Percentiles rank a stretch among this genome's conserved stretches.
Conservation (phyloP, 2,113 vertebrate species). For the Machaerirhynchus nigripectus region DNA sequence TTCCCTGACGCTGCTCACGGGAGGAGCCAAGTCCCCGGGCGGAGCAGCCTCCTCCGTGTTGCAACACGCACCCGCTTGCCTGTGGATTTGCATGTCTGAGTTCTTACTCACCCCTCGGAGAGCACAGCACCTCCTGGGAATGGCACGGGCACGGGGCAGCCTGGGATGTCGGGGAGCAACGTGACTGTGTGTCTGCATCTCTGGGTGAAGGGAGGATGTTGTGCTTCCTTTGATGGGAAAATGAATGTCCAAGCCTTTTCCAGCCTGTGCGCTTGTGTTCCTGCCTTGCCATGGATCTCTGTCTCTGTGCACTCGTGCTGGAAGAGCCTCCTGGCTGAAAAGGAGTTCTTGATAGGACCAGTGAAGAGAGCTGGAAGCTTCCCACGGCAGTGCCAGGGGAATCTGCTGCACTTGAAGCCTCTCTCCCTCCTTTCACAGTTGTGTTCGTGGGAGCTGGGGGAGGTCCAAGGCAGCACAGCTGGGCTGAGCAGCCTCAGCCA, state of each 20-base stretch:
- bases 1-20: not conserved
- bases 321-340: not conserved
- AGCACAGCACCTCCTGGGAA: not conserved
- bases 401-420: not conserved
- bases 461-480: not conserved
- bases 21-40: not conserved
- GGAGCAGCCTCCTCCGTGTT: not conserved
- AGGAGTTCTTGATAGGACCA: not conserved
- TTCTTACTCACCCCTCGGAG: not conserved
- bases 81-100: constrained; percentile 12
- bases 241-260: not conserved
- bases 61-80: not conserved
- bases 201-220: not conserved
- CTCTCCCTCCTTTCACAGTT: not conserved
- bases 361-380: not conserved
- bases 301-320: not conserved
- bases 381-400: not conserved
- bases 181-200: not conserved
- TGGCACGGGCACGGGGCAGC: rapidly evolving
- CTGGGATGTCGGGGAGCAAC: not conserved
- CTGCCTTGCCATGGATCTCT: not conserved
- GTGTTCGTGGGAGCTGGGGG: not conserved
- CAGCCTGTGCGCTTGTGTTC: rapidly evolving
- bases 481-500: not conserved
- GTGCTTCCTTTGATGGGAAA: not conserved